Evolutionary conservation across 2,888 invertebrate genomes (phyloP).

Genomic region (Acanthosoma haemorrhoidale): DNA sequence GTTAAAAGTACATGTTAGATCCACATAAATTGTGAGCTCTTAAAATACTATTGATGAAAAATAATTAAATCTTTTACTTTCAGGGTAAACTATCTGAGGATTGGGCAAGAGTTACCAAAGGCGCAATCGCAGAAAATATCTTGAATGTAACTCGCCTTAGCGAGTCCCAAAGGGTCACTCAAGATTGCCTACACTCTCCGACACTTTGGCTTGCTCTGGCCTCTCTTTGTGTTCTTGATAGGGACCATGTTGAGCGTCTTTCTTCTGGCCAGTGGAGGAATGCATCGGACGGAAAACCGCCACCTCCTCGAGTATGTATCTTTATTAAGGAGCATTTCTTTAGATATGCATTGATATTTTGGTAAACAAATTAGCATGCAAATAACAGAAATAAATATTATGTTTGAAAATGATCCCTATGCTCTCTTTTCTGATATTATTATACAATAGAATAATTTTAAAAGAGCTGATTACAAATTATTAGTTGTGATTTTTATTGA

Average conservation of each 20-base stretch:
- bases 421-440: too few relatives aligned
- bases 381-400: too few relatives aligned
- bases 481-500: too few relatives aligned
- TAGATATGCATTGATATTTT: too few relatives aligned
- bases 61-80: too few relatives aligned
- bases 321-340: not conserved
- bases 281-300: conserved; percentile 46
- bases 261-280: conserved; percentile 76
- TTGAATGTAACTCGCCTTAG: conserved; percentile 73
- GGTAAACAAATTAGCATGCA: too few relatives aligned
- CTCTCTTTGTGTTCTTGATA: conserved; percentile 86
- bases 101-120: conserved; percentile 84
- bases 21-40: too few relatives aligned
- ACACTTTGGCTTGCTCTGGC: conserved; percentile 89
- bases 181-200: conserved; percentile 73
- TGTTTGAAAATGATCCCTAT: too few relatives aligned
- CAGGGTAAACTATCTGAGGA: conserved; percentile 78
- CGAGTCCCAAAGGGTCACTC: conserved; percentile 67
- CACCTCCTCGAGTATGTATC: conserved; percentile 43
- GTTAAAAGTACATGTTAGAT: too few relatives aligned
- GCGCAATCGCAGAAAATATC: conserved; percentile 81
- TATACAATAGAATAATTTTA: too few relatives aligned
- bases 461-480: too few relatives aligned
- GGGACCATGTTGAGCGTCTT: conserved; percentile 78
- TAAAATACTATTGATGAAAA: too few relatives aligned